phyloP scores from a whole-genome alignment of 2,888 invertebrate genomes.

The Leucoptera coffeella region DNA sequence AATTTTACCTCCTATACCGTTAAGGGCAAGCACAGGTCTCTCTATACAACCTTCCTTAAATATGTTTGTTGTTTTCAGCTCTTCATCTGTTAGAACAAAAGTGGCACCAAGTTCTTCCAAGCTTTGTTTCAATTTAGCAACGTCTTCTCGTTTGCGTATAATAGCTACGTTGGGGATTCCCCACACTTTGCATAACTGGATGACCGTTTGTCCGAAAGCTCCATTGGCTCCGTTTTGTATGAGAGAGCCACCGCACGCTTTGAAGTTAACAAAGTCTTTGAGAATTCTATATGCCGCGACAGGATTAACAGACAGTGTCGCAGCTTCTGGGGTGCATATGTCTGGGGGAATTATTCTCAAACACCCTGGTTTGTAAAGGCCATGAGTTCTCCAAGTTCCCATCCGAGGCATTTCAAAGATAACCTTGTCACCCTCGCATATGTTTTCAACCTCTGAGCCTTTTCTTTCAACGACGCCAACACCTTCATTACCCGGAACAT shows the following conservation, averaged over 20 bases:
- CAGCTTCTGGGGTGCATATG: conserved; percentile 68
- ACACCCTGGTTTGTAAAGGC: conserved; percentile 51
- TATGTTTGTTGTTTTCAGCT: conserved; percentile 24
- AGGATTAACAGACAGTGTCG: conserved; percentile 90
- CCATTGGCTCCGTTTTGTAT: conserved; percentile 98
- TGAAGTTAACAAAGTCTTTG: conserved; percentile 73
- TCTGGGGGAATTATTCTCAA: conserved; percentile 65
- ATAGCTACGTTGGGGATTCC: conserved; percentile 77
- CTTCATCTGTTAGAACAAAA: conserved; percentile 68
- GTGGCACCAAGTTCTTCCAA: conserved; percentile 76
- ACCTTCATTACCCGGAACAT: conserved; percentile 92
- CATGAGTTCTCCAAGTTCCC: conserved; percentile 85
- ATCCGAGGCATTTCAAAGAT: conserved; percentile 67
- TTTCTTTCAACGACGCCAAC: conserved; percentile 75
- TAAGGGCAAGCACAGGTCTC: conserved; percentile 78
- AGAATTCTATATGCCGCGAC: conserved; percentile 96
- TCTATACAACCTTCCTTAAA: conserved; percentile 44
- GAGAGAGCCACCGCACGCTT: conserved; percentile 58
- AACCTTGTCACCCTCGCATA: conserved; percentile 70
- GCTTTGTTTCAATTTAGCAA: conserved; percentile 62
- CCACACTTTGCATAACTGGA: conserved; percentile 82
- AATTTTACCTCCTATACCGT: conserved; percentile 93
- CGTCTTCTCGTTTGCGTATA: conserved; percentile 74
- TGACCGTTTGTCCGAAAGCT: conserved; percentile 92
- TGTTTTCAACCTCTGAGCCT: conserved; percentile 50